Evolutionary conservation across 1,140 invertebrate species (phyloP), one percentile per base, ranked within the genome.

Genomic region (Galleria mellonella): DNA sequence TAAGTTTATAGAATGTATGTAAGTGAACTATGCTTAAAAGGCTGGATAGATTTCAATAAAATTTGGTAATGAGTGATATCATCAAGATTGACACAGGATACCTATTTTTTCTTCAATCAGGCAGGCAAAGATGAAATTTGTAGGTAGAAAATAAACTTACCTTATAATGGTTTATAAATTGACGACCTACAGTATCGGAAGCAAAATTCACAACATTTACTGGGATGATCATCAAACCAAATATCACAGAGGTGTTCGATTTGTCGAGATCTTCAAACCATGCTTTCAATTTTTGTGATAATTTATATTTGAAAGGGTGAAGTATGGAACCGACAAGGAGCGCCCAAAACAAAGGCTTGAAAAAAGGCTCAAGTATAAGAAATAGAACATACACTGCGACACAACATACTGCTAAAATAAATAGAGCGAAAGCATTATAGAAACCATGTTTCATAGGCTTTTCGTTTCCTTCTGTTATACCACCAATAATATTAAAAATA

Each of bases 291-390:
- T 87, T 87, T 12, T 89, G 89, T 4, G 92, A 90, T 9, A 97
- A 67, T 23, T 90, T 91, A 43, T 91, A 88, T 69, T 98, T 98
- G 57, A 97, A 93, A 0, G 96, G 96, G 78, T 97, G 94, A 14
- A 98, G 87, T 28, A 96, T 92, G 6, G 94, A 95, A 9, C 96
- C 96, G 37, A 96, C 96, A 9, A 99, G 78, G 35, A 98, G 83
- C 3, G 97, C 97, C 97, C 97, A 99, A 47, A 98, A 89, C 27
- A 99, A 72, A 0, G 97, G 95, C 62, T 95, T 93, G 10, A 98
- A 89, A 83, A 98, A 99, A 0, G 96, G 95, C 68, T 95, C 92
- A 4, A 98, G 79, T 17, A 90, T 88, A 11, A 90, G 70, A 70
- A 95, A 97, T 9, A 97, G 88, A 3, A 94, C 94, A 62, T 91